These are phyloP conservation scores for Brachionus rubens DNA, from an alignment of 1,140 invertebrate genomes.

Conservation along the genomic window DNA sequence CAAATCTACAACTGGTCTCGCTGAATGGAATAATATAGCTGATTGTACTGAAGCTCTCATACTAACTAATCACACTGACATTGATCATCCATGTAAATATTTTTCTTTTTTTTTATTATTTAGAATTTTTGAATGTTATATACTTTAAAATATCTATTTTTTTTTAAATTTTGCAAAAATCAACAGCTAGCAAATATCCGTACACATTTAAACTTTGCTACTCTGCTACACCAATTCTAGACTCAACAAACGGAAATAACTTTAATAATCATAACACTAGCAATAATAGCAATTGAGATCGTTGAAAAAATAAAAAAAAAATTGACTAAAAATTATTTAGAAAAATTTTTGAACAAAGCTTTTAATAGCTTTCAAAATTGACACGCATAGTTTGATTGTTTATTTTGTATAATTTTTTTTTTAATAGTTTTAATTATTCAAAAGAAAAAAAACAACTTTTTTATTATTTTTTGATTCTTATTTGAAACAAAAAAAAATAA, in stretches of 20 bases:
- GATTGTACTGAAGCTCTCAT: constrained; percentile 41
- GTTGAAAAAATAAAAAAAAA: constrained; percentile 18
- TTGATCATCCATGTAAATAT: constrained; percentile 40
- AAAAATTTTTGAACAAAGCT: constrained; percentile 8
- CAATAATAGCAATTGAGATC: constrained; percentile 34
- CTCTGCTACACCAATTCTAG: constrained; percentile 34
- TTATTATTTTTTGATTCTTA: constrained; percentile 28
- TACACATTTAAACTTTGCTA: constrained; percentile 44
- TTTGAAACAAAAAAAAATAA: constrained; percentile 25
- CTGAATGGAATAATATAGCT: constrained; percentile 34
- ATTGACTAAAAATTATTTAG: no score
- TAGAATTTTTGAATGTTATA: background rate
- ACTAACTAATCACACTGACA: constrained; percentile 30
- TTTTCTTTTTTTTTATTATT: background rate
- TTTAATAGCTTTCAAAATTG: constrained; percentile 10
- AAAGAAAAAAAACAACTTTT: no score
- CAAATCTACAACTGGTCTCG: constrained; percentile 26
- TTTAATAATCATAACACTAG: constrained; percentile 21
- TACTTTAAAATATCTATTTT: background rate
- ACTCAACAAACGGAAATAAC: background rate
- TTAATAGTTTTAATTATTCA: constrained; percentile 27
- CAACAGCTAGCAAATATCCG: constrained; percentile 36
- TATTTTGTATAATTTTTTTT: constrained; percentile 3
- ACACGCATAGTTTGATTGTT: constrained; percentile 13
- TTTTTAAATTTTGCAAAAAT: constrained; percentile 3